A percentile compares a stretch with the other conserved stretches of the same genome.
Conservation (phyloP, 2,888 invertebrate species). For the Gisinianus flammeolus region DNA sequence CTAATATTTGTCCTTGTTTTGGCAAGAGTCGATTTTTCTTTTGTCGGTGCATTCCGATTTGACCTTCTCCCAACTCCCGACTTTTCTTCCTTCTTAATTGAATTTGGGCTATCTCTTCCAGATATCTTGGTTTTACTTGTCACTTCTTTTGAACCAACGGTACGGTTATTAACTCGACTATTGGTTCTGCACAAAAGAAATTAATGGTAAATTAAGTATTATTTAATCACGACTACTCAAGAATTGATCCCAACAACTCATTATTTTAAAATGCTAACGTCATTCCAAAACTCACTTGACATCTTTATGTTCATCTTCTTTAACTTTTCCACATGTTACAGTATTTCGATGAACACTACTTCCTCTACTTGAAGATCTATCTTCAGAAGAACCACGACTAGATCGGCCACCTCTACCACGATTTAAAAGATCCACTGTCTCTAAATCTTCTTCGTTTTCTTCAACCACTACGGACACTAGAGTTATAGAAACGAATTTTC, state of each 20-base stretch:
- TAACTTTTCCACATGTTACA: slow-evolving; percentile 33
- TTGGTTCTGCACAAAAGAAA: slow-evolving; percentile 39
- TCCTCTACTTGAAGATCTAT: slow-evolving; percentile 58
- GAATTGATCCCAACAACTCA: too few species aligned
- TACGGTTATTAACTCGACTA: slow-evolving; percentile 48
- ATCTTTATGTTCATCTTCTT: slow-evolving; percentile 50
- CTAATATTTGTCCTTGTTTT: slow-evolving; percentile 54
- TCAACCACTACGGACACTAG: slow-evolving; percentile 47
- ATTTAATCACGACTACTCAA: background rate
- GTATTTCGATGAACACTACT: slow-evolving; percentile 54
- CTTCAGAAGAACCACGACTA: slow-evolving; percentile 54
- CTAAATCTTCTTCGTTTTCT: slow-evolving; percentile 55
- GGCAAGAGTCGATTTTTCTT: slow-evolving; percentile 52
- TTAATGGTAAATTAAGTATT: background rate
- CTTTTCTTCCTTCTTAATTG: slow-evolving; percentile 40
- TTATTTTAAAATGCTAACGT: background rate
- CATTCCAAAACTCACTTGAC: slow-evolving; percentile 31
- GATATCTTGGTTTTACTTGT: slow-evolving; percentile 39
- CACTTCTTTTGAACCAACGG: slow-evolving; percentile 27
- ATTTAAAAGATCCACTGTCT: slow-evolving; percentile 48
- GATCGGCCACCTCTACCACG: slow-evolving; percentile 49
- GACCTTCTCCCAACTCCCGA: slow-evolving; percentile 42
- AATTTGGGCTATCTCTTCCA: slow-evolving; percentile 43
- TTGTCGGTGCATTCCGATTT: slow-evolving; percentile 43
- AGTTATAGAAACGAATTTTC: background rate